Percentiles rank a stretch among this genome's conserved stretches.
These are phyloP conservation scores for Stenichneumon culpator DNA, from an alignment of 2,888 invertebrate genomes.

Conservation along the genomic window DNA sequence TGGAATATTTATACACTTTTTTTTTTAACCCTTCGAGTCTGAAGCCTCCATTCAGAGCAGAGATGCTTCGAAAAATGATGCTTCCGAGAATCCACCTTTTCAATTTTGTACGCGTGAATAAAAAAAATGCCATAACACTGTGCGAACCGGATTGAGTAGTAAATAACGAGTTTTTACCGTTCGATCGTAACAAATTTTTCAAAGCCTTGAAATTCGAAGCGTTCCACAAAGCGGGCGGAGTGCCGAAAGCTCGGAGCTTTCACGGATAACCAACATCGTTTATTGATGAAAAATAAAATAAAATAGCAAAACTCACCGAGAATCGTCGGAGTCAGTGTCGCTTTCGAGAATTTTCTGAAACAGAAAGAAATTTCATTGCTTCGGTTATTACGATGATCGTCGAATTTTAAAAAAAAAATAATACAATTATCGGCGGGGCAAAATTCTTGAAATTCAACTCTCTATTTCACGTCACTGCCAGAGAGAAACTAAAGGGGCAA, in stretches of 20 bases:
- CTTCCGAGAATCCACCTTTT: neutral
- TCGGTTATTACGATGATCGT: constrained; percentile 20
- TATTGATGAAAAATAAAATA: neutral
- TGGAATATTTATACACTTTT: neutral
- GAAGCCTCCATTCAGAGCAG: no score
- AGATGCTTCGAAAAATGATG: neutral
- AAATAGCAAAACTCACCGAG: constrained; percentile 24
- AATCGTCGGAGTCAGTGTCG: neutral
- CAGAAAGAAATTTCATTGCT: constrained; percentile 19
- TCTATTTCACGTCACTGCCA: neutral
- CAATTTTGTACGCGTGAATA: no score
- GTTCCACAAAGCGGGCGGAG: neutral
- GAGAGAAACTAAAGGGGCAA: neutral
- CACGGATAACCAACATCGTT: neutral
- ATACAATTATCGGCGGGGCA: neutral
- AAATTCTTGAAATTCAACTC: constrained; percentile 7
- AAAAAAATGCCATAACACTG: no score
- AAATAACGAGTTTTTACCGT: neutral
- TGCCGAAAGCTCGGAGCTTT: no score
- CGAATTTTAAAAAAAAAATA: neutral
- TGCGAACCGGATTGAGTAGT: no score
- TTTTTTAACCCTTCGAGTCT: neutral
- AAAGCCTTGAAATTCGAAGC: neutral
- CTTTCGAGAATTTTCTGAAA: constrained; percentile 29
- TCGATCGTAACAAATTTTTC: neutral